These are phyloP conservation scores for Tadarida brasiliensis DNA, from an alignment of 2,797 vertebrate species.

Conservation along the genomic window DNA sequence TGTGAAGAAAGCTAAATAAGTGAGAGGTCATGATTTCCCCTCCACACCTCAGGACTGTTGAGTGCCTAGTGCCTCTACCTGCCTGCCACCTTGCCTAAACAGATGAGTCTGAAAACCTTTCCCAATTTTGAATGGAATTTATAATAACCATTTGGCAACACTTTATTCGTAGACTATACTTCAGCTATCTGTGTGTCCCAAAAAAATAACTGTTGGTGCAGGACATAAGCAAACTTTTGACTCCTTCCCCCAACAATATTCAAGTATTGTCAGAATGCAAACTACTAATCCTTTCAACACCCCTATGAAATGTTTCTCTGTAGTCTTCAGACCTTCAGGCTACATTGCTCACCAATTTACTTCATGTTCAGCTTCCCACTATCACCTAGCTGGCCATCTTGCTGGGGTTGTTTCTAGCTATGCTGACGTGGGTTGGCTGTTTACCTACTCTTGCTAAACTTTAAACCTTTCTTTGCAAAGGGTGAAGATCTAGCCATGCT, in stretches of 20 bases:
- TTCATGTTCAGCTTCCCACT: neutral
- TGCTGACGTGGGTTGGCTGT: neutral
- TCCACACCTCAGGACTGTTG: neutral
- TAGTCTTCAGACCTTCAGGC: neutral
- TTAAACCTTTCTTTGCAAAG: slow-evolving; percentile 49
- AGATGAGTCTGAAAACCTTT: neutral
- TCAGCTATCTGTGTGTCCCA: neutral
- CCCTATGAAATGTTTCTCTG: neutral
- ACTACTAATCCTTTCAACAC: neutral
- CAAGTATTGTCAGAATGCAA: neutral
- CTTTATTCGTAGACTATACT: slow-evolving; percentile 23
- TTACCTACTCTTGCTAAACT: slow-evolving; percentile 36
- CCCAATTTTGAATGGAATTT: neutral
- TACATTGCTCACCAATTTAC: neutral
- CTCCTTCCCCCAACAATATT: neutral
- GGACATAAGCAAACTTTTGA: slow-evolving; percentile 8
- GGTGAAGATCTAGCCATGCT: neutral
- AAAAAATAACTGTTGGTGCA: neutral
- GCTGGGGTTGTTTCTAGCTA: neutral
- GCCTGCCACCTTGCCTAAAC: neutral
- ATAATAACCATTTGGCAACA: neutral
- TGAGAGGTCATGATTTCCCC: neutral
- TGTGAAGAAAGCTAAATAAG: neutral
- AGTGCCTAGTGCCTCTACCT: neutral
- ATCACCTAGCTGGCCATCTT: neutral